Conservation (phyloP, 2,113 vertebrate genomes). For the rat (Rattus norvegicus) region DNA sequence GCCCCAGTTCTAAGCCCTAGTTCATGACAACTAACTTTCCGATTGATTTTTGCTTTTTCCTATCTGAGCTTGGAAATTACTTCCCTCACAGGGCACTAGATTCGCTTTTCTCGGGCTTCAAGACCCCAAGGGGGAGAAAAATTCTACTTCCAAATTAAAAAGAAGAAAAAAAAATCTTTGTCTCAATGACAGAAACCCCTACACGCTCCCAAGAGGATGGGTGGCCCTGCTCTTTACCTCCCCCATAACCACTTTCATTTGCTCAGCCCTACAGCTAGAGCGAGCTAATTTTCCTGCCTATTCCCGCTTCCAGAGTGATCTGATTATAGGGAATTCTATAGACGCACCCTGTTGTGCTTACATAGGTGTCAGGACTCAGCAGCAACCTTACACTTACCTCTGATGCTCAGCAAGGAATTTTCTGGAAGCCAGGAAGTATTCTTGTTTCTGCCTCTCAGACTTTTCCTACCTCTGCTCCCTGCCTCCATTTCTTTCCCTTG, state of each 20-base stretch:
- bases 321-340: background rate
- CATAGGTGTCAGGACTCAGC: background rate
- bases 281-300: background rate
- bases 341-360: background rate
- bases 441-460: background rate
- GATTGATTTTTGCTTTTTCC: slow-evolving; percentile 41
- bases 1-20: slow-evolving; percentile 12
- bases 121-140: background rate
- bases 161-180: background rate
- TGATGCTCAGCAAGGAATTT: background rate
- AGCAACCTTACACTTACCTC: background rate
- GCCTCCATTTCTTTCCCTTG: too few species aligned
- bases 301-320: background rate
- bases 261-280: background rate
- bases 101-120: background rate
- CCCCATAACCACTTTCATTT: background rate
- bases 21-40: slow-evolving; percentile 20
- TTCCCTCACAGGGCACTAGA: slow-evolving; percentile 39
- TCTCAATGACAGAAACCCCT: background rate
- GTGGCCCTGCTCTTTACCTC: background rate
- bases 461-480: background rate
- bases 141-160: slow-evolving; percentile 7
- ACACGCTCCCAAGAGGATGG: background rate
- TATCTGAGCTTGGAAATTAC: slow-evolving; percentile 27
- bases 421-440: background rate